Evolutionary conservation across 2,888 invertebrate genomes (phyloP).

Genomic region (Phrixothrix hirtus): DNA sequence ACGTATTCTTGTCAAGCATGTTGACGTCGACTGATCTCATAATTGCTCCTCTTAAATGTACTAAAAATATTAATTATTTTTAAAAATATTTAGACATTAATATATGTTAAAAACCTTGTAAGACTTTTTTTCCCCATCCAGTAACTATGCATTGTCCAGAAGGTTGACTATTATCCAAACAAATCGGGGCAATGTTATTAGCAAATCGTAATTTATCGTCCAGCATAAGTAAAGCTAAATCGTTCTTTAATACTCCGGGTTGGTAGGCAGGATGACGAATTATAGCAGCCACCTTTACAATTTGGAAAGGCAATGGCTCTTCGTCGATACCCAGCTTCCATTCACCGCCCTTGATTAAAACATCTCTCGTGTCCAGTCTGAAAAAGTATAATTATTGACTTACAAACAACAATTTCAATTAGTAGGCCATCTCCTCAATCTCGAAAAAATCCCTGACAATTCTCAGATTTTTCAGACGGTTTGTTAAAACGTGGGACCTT

Average conservation of each 20-base stretch:
- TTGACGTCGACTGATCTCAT: constrained; percentile 75
- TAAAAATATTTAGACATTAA: constrained; percentile 6
- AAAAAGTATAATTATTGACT: constrained; percentile 33
- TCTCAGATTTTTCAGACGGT: too few relatives aligned
- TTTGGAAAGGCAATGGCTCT: constrained; percentile 79
- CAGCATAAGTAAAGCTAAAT: constrained; percentile 73
- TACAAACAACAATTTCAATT: too few relatives aligned
- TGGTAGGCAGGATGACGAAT: constrained; percentile 72
- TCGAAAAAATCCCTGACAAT: too few relatives aligned
- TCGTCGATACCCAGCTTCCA: constrained; percentile 82
- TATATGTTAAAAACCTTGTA: constrained; percentile 65
- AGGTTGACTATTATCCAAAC: constrained; percentile 65
- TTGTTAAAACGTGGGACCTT: too few relatives aligned
- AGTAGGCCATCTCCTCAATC: too few relatives aligned
- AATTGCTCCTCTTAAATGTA: constrained; percentile 72
- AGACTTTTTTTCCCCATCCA: constrained; percentile 80
- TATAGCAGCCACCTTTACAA: constrained; percentile 71
- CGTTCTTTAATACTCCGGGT: constrained; percentile 64
- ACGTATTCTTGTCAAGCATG: constrained; percentile 65
- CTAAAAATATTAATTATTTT: constrained; percentile 57
- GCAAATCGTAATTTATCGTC: constrained; percentile 66
- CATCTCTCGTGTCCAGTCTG: constrained; percentile 67
- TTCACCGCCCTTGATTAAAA: constrained; percentile 79
- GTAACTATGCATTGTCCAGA: constrained; percentile 72
- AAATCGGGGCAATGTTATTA: constrained; percentile 75